Evolutionary conservation across 2,888 invertebrate genomes (phyloP), one percentile per base, ranked within the genome.

Genomic region (Erebia palarica): DNA sequence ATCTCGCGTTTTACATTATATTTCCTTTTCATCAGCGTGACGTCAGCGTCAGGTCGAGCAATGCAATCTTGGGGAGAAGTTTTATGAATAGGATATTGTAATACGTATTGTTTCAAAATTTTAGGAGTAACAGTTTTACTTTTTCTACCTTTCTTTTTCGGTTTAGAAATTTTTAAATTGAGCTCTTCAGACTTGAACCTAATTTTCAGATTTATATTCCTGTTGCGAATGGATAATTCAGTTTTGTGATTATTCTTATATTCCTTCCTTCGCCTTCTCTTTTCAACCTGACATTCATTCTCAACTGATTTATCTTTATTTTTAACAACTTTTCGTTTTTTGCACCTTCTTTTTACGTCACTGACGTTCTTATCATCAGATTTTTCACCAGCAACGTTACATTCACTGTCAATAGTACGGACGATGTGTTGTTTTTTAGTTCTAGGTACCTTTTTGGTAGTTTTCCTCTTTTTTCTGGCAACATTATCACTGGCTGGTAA

Each of bases 151-250:
- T 72, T 74, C 70, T 69, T 63, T 65, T 70, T 75, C 1, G 65
- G 70, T 69, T 18, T 78, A 65, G 79, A 81, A 0, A 86, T 85
- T 73, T 85, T 82, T 51, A 88, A 74, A 60, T 82, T 81, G 0
- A 90, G 67, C 2, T 79, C 73, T 51, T 85, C 78, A 10, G 81
- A 77, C 13, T 80, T 78, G 81, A 83, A 86, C 78, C 83, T 82
- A 1, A 89, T 90, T 74, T 86, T 87, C 0, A 90, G 78, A 72
- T 83, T 78, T 1, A 89, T 83, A 69, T 84, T 81, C 58, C 73
- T 72, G 44, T 77, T 73, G 3, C 73, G 53, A 16, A 77, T 76
- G 0, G 77, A 78, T 8, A 78, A 1, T 68, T 76, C 64, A 0
- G 70, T 73, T 59, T 77, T 77, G n/a, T 69, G 63, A 51, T 74